Base-by-base conservation (phyloP, 2,797 vertebrate species). In the Arctocebus calabarensis region DNA sequence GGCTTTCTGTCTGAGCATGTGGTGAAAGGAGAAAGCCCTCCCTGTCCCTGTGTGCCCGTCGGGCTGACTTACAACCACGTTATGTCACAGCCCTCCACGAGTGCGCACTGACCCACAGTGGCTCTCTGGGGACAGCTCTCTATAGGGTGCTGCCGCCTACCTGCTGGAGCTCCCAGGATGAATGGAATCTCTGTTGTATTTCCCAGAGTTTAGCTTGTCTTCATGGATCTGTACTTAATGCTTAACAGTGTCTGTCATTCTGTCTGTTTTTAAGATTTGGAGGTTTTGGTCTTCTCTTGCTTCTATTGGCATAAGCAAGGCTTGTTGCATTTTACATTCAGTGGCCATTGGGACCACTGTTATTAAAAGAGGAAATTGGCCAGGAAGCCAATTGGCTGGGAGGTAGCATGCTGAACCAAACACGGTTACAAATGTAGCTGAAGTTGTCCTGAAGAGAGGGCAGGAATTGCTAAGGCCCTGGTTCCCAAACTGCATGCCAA, bases 341-440 rank as follows among this genome's bases (percentile, higher is more conserved):
- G 52, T 87, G 22, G 7, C 13, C 11, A 1, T 70, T 1, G 10
- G 29, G 74, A 37, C 78, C 45, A 19, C 45, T 40, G 77, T 73
- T 70, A 4, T 71, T 88, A 71, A 71, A 48, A 61, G 68, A 93
- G 59, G 78, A 93, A 93, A 84, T 57, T 84, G 40, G 37, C 77
- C 73, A 66, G 29, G 25, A 77, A 55, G 20, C 48, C 14, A 27
- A n/a, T 61, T 66, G 73, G 34, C 23, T 12, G 16, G 62, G 20
- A 88, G 66, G 68, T 45, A 66, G 95, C 55, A 64, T 22, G 19
- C 34, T 52, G 73, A 25, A 93, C 20, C 64, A 55, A 70, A 43
- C 37, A 52, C 5, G 9, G 20, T 83, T 91, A 52, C 57, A 82
- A 82, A 82, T 82, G 85, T 85, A 83, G 27, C 64, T 59, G n/a